phyloP scores from a whole-genome alignment of 2,888 invertebrate genomes.

The Dryococelus australis region DNA sequence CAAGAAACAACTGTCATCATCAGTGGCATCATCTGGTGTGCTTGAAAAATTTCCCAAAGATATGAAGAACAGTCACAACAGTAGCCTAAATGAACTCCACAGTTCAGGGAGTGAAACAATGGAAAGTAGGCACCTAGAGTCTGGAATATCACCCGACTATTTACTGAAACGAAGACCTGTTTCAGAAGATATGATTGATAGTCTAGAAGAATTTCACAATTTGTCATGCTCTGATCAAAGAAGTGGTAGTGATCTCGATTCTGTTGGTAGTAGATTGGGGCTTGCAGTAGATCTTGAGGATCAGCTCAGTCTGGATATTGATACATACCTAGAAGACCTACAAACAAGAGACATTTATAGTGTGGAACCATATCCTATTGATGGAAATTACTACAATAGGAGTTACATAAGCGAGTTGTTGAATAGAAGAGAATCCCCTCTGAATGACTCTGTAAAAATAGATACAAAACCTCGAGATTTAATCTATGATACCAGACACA shows the following conservation, averaged over 20 bases:
- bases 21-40: not conserved
- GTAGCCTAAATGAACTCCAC: slow-evolving; percentile 24
- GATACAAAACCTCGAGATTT: not conserved
- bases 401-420: not conserved
- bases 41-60: not conserved
- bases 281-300: slow-evolving; percentile 49
- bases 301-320: slow-evolving; percentile 67
- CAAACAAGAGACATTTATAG: slow-evolving; percentile 63
- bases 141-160: slow-evolving; percentile 59
- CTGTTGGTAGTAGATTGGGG: slow-evolving; percentile 50
- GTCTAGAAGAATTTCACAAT: slow-evolving; percentile 66
- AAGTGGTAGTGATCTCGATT: slow-evolving; percentile 49
- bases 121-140: slow-evolving; percentile 34
- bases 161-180: slow-evolving; percentile 75
- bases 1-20: slow-evolving; percentile 51
- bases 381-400: slow-evolving; percentile 19
- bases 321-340: slow-evolving; percentile 72
- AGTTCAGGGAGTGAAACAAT: slow-evolving; percentile 38
- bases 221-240: slow-evolving; percentile 29
- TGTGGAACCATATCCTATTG: slow-evolving; percentile 50
- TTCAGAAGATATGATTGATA: slow-evolving; percentile 70
- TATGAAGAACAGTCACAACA: not conserved
- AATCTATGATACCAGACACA: not conserved
- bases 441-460: not conserved
- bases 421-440: not conserved